Base-by-base conservation (phyloP, 1,140 invertebrate genomes). In the Andricus grossulariae region DNA sequence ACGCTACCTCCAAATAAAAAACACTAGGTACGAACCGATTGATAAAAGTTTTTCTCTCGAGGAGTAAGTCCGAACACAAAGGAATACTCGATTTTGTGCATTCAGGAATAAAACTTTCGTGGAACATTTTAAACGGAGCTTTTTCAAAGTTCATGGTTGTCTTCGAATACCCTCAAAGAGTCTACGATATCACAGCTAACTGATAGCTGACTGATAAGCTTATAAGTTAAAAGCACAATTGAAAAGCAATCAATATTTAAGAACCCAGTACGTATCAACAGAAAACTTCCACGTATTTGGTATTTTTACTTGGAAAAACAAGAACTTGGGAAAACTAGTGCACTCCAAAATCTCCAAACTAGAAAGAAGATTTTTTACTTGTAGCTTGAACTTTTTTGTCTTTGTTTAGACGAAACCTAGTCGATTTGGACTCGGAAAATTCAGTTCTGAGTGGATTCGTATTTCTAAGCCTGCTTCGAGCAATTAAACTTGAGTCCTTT, bases 61-160 rank as follows among this genome's bases (percentile, higher is more conserved):
- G 50, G 51, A 73, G 72, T 51, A 81, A 83, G 79, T 83, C 81
- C 81, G 74, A 76, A 78, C 49, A 73, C 57, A 60, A 75, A 73
- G 76, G 49, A 50, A 45, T 75, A 75, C 49, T 32, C 32, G 49
- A 57, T 77, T 77, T 73, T 54, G 52, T 19, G 73, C 49, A 72
- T 54, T 78, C 73, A 60, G 73, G 49, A 57, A 78, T 80, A 54
- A 77, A 55, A 80, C 55, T 80, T 50, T 82, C 78, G 76, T 78
- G 71, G 70, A 77, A 66, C 16, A 52, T 71, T 78, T 82, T 77
- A 74, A 78, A 74, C 71, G 60, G 54, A 70, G 80, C 54, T 71
- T 80, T 60, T 77, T 50, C 54, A 50, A 72, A 51, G 71, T 21
- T 72, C 70, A 77, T 81, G 71, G 51, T 60, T 51, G 54, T 73